These are phyloP conservation scores for Papilio machaon DNA, from an alignment of 1,140 invertebrate genomes.

Conservation along the genomic window DNA sequence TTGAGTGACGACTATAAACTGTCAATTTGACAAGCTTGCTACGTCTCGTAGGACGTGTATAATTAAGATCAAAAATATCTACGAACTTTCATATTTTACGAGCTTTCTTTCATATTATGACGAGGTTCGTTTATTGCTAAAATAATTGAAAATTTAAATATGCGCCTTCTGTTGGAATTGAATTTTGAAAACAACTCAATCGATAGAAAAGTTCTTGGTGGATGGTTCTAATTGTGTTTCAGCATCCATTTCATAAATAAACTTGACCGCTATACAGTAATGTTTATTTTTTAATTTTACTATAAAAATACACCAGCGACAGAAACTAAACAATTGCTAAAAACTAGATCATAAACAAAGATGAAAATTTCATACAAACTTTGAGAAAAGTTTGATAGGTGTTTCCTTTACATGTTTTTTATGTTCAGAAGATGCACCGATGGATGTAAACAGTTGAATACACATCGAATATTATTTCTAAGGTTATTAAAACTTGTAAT, in stretches of 20 bases:
- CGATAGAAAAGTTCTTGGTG: constrained; percentile 3
- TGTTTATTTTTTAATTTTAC: constrained; percentile 1
- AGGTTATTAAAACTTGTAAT: too few relatives aligned
- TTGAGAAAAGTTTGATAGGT: constrained; percentile 17
- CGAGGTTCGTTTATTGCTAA: not conserved
- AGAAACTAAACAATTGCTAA: constrained; percentile 18
- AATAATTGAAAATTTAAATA: not conserved
- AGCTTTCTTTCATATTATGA: not conserved
- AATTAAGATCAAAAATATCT: not conserved
- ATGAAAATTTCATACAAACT: not conserved
- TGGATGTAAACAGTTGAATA: not conserved
- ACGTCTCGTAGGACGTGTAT: constrained; percentile 8
- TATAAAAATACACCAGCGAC: constrained; percentile 17
- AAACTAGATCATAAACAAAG: constrained; percentile 16
- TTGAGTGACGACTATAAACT: constrained; percentile 13
- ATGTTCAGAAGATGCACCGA: not conserved
- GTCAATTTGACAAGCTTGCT: constrained; percentile 19
- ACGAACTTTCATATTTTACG: constrained; percentile 1
- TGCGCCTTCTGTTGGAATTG: not conserved
- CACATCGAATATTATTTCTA: too few relatives aligned
- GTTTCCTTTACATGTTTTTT: constrained; percentile 15
- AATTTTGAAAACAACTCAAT: constrained; percentile 1
- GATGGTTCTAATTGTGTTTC: not conserved
- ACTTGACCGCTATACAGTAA: constrained; percentile 4
- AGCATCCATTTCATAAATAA: constrained; percentile 3